Evolutionary conservation across 2,888 invertebrate genomes (phyloP), one percentile per base, ranked within the genome.

Genomic region (Homarus gammarus): DNA sequence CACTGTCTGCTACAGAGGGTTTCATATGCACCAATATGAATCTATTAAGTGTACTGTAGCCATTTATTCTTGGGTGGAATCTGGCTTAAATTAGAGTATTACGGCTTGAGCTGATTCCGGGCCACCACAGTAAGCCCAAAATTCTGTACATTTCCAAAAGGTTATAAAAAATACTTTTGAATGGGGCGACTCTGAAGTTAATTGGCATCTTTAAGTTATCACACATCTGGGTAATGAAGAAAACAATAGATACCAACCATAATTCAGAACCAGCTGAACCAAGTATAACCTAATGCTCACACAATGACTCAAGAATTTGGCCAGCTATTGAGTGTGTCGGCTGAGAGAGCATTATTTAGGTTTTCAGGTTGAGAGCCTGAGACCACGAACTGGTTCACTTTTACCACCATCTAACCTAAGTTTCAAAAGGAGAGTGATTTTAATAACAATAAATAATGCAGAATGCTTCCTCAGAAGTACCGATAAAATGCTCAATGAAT

Each of bases 111-210:
- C 73, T 73, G 51, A 72, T 73, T 72, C 84, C 33, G 31, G 72
- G 84, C 44, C 56, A 73, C 73, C 73, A 73, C 44, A 56, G 33
- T 15, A 22, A 81, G 64, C 61, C 81, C 64, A 36, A 36, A 36
- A 81, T 70, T 49, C 64, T 40, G 83, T 70, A 70, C 70, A 49
- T 40, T 72, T 83, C 83, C 40, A 75, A 27, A 72, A 44, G 83
- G 79, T 79, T 79, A 83, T 83, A 83, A 83, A 72, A 83, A 83
- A 72, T 72, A 72, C 51, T 70, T 68, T 51, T 83, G 68, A 51
- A 83, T 72, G 40, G 27, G 82, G 40, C 49, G 49, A 70, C 27
- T 68, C 72, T 83, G 33, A 72, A 15, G 36, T 70, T 44, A 72
- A 83, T 33, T 83, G 83, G 64, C 38, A 72, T 51, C 83, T 83